These are phyloP conservation scores for Gymnorhina tibicen DNA, from an alignment of 2,113 vertebrate species.

Conservation along the genomic window DNA sequence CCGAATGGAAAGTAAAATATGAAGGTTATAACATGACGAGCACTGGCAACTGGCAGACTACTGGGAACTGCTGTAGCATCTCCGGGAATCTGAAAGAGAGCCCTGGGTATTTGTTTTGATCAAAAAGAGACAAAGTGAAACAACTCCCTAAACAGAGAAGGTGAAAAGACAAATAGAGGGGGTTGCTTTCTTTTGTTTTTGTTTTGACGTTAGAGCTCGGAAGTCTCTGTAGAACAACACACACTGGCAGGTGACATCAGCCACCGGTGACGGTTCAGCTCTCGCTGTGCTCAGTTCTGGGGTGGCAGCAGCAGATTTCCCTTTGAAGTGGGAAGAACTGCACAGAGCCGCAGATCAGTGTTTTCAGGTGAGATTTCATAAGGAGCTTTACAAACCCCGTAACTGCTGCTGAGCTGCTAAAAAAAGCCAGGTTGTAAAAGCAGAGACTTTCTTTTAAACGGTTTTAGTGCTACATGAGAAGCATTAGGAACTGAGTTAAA, in stretches of 20 bases:
- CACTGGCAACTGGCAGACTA: background rate
- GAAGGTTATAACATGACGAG: background rate
- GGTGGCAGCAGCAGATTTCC: background rate
- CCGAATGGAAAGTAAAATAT: background rate
- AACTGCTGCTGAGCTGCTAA: constrained; percentile 5
- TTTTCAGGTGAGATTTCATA: background rate
- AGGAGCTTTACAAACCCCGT: background rate
- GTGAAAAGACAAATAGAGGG: background rate
- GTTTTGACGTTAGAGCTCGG: background rate
- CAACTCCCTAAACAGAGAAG: background rate
- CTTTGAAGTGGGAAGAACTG: background rate
- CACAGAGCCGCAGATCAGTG: background rate
- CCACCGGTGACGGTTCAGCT: background rate
- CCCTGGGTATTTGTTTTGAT: background rate
- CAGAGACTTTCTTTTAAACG: background rate
- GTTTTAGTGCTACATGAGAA: background rate
- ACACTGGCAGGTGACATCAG: background rate
- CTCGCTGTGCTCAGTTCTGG: background rate
- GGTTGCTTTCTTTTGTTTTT: background rate
- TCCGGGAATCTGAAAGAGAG: background rate
- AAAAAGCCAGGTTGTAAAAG: constrained; percentile 22
- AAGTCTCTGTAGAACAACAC: background rate
- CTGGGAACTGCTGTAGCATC: background rate
- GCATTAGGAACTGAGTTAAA: constrained; percentile 12
- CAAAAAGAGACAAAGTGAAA: background rate